Base-by-base conservation (phyloP, 2,113 vertebrate species). In the Nothobranchius furzeri region DNA sequence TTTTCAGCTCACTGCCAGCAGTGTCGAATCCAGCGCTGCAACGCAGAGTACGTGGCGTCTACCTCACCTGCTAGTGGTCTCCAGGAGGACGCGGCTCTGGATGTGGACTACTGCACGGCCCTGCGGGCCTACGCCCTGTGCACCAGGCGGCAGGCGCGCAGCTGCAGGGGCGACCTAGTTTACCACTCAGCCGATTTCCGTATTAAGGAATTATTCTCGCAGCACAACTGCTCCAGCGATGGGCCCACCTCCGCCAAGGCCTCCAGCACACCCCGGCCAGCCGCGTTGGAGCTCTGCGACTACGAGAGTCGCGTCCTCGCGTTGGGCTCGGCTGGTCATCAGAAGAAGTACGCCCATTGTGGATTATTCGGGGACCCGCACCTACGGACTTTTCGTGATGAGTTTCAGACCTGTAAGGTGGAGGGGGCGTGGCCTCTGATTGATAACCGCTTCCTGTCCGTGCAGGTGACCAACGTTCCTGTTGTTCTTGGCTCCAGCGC, bases 321-420 rank as follows among this genome's bases (percentile, higher is more conserved):
- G 58, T 81, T 78, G 0, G 90, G 88, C 17, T 74, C 85, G 0
- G 82, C 56, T 0, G 78, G 79, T 0, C 87, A 84, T 66, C 92
- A 87, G 64, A 89, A 91, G 79, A 94, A 91, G 76, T 94, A 93
- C 11, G 93, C 91, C 54, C 93, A 94, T 84, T 95, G 94, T 82
- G 93, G 94, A 89, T 88, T 95, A 86, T 95, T 95, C 4, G 94
- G 94, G 45, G 94, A 95, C 84, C 94, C 94, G 0, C 94, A 94
- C 73, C 85, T 95, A 70, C 84, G 94, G 79, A 95, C 94, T 7
- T 95, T 95, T 79, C 87, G 92, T 14, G 92, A 94, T 6, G 94
- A 94, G 86, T 94, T 95, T 86, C 94, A 94, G 89, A 95, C 94
- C 15, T 95, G 94, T 76, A 92, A 94, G 70, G 93, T 94, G 51